Evolutionary conservation across 2,888 invertebrate species (phyloP), one percentile per base, ranked within the genome.

Genomic region (Stenurella melanura): DNA sequence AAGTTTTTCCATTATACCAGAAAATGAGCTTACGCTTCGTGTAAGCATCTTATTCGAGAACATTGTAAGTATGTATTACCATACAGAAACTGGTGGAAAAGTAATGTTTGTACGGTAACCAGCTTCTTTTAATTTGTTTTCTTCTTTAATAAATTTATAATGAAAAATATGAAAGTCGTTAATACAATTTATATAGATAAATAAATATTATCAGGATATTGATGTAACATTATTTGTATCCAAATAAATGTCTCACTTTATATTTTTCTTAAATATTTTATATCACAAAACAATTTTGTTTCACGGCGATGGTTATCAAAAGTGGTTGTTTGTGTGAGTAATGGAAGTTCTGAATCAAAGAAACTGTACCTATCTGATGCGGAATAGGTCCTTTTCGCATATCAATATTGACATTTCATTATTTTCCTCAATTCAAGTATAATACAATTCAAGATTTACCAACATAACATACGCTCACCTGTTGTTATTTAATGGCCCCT

Each of bases 401-500:
- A 42, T 42, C 42, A 42, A 42, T 42, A 42, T 42, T 42, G 42
- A 42, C 42, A 42, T 42, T 42, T 42, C 42, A 42, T 42, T 42
- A 42, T 42, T 42, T 42, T 42, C 12, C 15, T 42, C 12, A 4
- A 42, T 42, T 15, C 42, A 12, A 42, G 42, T 42, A 15, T 42
- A 42, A 42, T 42, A 42, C 42, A 42, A 42, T 12, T 42, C 9
- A 42, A 42, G 7, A 15, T 15, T 15, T 15, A 15, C 11, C 12
- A 42, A 42, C 4, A 15, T 15, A 42, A 9, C 42, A 42, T 42
- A 15, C 15, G 42, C 11, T 15, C 42, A 42, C 42, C 12, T 42
- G 42, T 42, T 42, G 4, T 42, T 42, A 15, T 42, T 42, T 42
- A 42, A 15, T 42, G 15, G 42, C 4, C 1, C 42, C 4, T 3